Base-by-base conservation (phyloP, 2,888 invertebrate genomes). In the Coecobrya sp. region DNA sequence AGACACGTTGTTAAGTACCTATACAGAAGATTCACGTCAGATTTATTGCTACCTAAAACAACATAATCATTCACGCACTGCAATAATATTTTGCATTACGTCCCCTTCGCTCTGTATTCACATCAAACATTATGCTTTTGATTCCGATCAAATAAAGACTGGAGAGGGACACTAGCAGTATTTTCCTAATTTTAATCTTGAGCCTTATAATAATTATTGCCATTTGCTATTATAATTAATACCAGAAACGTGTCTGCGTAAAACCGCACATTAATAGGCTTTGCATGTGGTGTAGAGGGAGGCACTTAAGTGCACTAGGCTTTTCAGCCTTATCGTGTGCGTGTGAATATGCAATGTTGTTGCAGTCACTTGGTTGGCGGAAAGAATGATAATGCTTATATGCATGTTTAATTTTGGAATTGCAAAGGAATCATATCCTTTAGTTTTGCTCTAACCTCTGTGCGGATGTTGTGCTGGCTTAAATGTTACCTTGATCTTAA, bases 401-500 rank as follows among this genome's bases (percentile, higher is more conserved):
- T n/a, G n/a, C n/a, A n/a, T n/a, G n/a, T n/a, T n/a, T n/a, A n/a
- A n/a, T n/a, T n/a, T n/a, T n/a, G n/a, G n/a, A n/a, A n/a, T n/a
- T n/a, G n/a, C n/a, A n/a, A n/a, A n/a, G n/a, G n/a, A n/a, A n/a
- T n/a, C n/a, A 49, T 7, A 1, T 49, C 49, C 10, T 13, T 13
- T 49, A 7, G 10, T 49, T 49, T 49, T 49, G 10, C 13, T 7
- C 5, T 7, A 10, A 19, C 19, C 1, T 59, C 7, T 19, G 19
- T 65, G 59, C 19, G 65, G 13, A 65, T 27, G 27, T 27, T 25
- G 65, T 27, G 27, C 16, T 27, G 10, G 11, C 5, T 27, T 27
- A 27, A 27, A 25, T 19, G 2, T 30, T 68, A 11, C 85, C 86
- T 76, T 86, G 76, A 76, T 86, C 86, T 86, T 86, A 86, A 76